phyloP scores from a whole-genome alignment of 2,797 vertebrate genomes.

The Onychomys torridus region DNA sequence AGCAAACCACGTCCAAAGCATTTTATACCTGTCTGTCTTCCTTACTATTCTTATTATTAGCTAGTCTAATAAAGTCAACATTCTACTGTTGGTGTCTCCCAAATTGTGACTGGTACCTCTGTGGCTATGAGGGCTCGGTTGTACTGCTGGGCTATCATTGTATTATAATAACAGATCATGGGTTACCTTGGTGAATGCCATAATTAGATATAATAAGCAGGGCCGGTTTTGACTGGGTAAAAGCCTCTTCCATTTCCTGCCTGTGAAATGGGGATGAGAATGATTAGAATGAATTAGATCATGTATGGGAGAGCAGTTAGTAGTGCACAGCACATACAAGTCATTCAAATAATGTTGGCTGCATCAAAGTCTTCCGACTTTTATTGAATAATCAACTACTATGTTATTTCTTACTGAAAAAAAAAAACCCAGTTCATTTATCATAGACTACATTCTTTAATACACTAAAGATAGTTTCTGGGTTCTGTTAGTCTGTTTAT shows the following conservation, averaged over 20 bases:
- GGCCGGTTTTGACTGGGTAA: not conserved
- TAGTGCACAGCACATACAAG: not conserved
- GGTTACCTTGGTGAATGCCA: not conserved
- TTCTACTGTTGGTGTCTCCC: not conserved
- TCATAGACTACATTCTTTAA: not conserved
- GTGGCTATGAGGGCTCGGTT: not conserved
- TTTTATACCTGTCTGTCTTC: slow-evolving; percentile 61
- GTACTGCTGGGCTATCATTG: not conserved
- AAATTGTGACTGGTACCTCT: slow-evolving; percentile 18
- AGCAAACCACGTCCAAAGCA: slow-evolving; percentile 49
- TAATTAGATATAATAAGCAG: not conserved
- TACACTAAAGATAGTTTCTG: not conserved
- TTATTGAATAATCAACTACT: not conserved
- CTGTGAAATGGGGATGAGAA: not conserved
- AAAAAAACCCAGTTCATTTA: not conserved
- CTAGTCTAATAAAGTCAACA: slow-evolving; percentile 42
- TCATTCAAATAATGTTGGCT: not conserved
- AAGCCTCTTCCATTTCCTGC: not conserved
- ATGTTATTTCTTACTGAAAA: not conserved
- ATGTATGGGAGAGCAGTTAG: not conserved
- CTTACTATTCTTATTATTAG: not conserved
- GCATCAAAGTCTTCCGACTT: not conserved
- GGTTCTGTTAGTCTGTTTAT: not conserved
- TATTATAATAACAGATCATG: not conserved
- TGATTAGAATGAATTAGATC: not conserved